Conservation (phyloP, 2,888 invertebrate species). For the Eurytoma adleriae region DNA sequence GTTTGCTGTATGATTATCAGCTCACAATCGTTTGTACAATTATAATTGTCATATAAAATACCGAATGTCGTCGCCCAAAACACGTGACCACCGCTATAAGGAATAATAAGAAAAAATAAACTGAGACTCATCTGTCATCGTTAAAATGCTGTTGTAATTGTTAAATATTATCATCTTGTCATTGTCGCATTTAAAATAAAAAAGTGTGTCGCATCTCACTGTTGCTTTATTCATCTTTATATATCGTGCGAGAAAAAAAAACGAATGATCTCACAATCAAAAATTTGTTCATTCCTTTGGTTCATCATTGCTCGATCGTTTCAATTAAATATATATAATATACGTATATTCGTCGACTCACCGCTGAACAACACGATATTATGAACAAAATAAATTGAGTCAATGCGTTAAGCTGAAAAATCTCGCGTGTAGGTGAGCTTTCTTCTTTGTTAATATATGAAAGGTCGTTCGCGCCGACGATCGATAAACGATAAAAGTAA, state of each 20-base stretch:
- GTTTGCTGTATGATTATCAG: constrained; percentile 28
- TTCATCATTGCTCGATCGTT: constrained; percentile 24
- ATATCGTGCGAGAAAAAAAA: constrained; percentile 18
- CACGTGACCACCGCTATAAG: constrained; percentile 37
- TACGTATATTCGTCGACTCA: constrained; percentile 31
- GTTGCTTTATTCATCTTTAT: constrained; percentile 54
- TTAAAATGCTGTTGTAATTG: constrained; percentile 60
- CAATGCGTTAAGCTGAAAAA: constrained; percentile 36
- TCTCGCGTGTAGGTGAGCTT: constrained; percentile 36
- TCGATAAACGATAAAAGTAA: background rate
- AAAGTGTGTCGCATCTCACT: constrained; percentile 41
- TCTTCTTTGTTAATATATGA: constrained; percentile 44
- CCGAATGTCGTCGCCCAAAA: constrained; percentile 42
- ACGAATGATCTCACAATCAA: constrained; percentile 27
- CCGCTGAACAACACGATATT: constrained; percentile 17
- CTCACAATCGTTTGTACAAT: constrained; percentile 45
- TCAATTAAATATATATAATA: constrained; percentile 24
- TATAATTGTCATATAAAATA: constrained; percentile 42
- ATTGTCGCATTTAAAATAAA: constrained; percentile 59
- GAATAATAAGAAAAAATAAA: constrained; percentile 10
- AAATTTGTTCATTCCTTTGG: constrained; percentile 1
- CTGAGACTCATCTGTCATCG: constrained; percentile 51
- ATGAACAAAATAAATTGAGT: constrained; percentile 28
- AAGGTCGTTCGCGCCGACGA: constrained; percentile 36
- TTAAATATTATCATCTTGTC: constrained; percentile 60